These are phyloP conservation scores for Xestobium rufovillosum DNA, from an alignment of 2,888 invertebrate genomes.

Conservation along the genomic window DNA sequence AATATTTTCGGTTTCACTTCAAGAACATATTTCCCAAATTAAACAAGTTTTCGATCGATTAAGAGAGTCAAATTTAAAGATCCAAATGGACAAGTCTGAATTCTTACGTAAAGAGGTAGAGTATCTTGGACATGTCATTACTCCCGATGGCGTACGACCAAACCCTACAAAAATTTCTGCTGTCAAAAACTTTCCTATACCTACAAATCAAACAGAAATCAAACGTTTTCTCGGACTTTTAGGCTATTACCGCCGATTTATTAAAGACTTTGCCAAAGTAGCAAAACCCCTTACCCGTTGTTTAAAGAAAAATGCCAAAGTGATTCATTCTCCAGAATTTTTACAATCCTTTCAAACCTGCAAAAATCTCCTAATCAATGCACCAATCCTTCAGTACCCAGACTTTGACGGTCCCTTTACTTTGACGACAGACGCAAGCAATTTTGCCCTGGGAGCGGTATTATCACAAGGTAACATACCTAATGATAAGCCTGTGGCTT, in stretches of 20 bases:
- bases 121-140: constrained; percentile 33
- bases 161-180: constrained; percentile 29
- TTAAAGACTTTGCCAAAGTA: constrained; percentile 21
- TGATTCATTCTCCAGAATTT: too few relatives aligned
- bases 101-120: too few relatives aligned
- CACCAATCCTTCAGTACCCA: constrained; percentile 20
- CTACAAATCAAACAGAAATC: constrained; percentile 26
- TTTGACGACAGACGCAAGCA: constrained; percentile 23
- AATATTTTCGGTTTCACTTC: constrained; percentile 22
- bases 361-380: constrained; percentile 15
- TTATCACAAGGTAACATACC: constrained; percentile 19
- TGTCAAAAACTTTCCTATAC: constrained; percentile 23
- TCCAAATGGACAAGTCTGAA: too few relatives aligned
- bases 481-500: constrained; percentile 22
- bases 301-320: constrained; percentile 18
- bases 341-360: constrained; percentile 15
- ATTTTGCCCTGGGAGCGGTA: constrained; percentile 23
- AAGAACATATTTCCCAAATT: constrained; percentile 25
- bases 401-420: constrained; percentile 20
- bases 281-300: constrained; percentile 20
- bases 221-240: constrained; percentile 27
- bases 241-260: constrained; percentile 21
- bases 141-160: too few relatives aligned
- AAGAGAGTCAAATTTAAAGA: too few relatives aligned
- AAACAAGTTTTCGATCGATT: constrained; percentile 21